Evolutionary conservation across 2,888 invertebrate genomes (phyloP).

Genomic region (Pachliopta kotzebuea): DNA sequence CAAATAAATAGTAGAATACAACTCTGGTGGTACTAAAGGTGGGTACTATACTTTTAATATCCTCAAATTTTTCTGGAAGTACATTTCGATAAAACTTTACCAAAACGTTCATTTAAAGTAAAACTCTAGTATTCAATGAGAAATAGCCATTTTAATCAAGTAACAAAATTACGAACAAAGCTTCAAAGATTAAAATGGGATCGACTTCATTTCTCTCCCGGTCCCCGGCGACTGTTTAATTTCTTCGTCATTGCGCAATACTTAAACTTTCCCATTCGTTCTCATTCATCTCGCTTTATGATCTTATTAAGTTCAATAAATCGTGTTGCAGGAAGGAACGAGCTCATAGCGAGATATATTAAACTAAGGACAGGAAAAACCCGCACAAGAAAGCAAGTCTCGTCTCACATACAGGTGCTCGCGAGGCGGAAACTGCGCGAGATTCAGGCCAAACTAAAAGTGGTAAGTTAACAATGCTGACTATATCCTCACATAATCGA

Average conservation of each 20-base stretch:
- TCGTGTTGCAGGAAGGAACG: slow-evolving; percentile 95
- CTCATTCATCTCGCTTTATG: slow-evolving; percentile 16
- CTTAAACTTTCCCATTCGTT: slow-evolving; percentile 11
- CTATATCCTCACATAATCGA: not conserved
- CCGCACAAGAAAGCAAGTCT: slow-evolving; percentile 99
- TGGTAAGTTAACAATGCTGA: slow-evolving; percentile 83
- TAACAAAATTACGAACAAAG: slow-evolving; percentile 2
- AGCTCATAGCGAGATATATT: slow-evolving; percentile 99
- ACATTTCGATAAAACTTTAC: too few species aligned
- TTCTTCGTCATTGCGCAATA: slow-evolving; percentile 17
- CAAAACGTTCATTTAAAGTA: too few species aligned
- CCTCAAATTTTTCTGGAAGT: too few species aligned
- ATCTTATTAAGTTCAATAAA: slow-evolving; percentile 28
- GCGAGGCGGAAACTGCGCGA: slow-evolving; percentile 99
- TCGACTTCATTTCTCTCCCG: slow-evolving; percentile 6
- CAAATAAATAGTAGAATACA: too few species aligned
- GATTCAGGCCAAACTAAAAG: slow-evolving; percentile 98
- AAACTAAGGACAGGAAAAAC: slow-evolving; percentile 99
- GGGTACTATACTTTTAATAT: too few species aligned
- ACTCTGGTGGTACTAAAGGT: too few species aligned
- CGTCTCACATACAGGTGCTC: slow-evolving; percentile 99
- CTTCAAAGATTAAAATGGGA: not conserved
- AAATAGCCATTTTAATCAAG: too few species aligned
- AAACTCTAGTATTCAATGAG: too few species aligned
- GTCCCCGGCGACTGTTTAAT: slow-evolving; percentile 9